Evolutionary conservation across 2,113 vertebrate genomes (phyloP), one percentile per base, ranked within the genome.

Genomic region (Notechis scutatus): DNA sequence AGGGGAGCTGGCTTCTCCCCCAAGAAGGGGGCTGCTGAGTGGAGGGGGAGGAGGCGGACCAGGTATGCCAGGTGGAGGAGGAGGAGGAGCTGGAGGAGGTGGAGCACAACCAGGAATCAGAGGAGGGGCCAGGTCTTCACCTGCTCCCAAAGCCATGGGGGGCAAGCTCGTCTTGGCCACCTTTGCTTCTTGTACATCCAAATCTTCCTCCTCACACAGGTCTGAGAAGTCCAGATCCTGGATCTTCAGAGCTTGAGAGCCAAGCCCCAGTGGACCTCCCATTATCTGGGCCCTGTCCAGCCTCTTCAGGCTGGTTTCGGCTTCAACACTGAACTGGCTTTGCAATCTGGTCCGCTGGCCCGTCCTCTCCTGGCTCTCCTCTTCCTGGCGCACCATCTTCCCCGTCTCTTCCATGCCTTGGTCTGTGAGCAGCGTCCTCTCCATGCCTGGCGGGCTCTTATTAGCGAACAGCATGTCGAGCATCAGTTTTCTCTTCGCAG

Each of bases 211-310:
- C 20, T 99, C 99, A 24, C 98, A 96, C 26, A 99, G 94, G 97
- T 99, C 99, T 0, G 99, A 99, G 95, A 99, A 99, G 97, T 99
- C 99, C 94, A 99, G 93, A 96, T 99, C 99, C 93, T 98, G 99
- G 97, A 99, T 99, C 64, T 98, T 98, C 93, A 99, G 97, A 24
- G 97, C 96, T 87, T 94, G 93, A 0, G 98, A 97, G 61, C 91
- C 95, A 18, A 93, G 97, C 90, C 97, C 96, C 92, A 97, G 97
- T 59, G 96, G 96, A 64, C 98, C 98, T 98, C 97, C 98, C 0
- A 96, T 95, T 98, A 97, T 96, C 90, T 96, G 93, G 0, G 97
- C 97, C 90, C 95, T 96, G 93, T 98, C 98, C 96, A 98, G 96
- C 54, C 97, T 98, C 59, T 96, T 97, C 0, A 96, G 92, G 24